Evolutionary conservation across 2,797 vertebrate genomes (phyloP).

Genomic region (Poeciliopsis presidionis): DNA sequence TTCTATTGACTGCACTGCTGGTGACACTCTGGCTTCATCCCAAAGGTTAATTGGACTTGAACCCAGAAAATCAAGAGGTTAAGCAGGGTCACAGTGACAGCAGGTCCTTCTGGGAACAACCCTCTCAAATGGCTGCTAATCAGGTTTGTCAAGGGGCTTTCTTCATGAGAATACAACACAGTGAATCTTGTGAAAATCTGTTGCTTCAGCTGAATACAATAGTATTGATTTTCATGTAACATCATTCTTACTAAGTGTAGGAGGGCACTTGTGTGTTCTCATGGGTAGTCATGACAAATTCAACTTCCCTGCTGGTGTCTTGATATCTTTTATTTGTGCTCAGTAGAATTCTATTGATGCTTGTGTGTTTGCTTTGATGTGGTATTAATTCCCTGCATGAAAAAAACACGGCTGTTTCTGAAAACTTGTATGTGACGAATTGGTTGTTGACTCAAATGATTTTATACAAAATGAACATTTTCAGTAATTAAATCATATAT

Average conservation of each 20-base stretch:
- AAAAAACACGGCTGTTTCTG: neutral
- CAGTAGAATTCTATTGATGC: neutral
- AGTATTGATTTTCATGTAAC: constrained; percentile 76
- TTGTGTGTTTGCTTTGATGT: neutral
- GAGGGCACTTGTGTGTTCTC: constrained; percentile 66
- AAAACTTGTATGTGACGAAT: neutral
- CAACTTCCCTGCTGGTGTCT: constrained; percentile 55
- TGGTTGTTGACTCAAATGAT: neutral
- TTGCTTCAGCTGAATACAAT: constrained; percentile 60
- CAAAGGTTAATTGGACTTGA: constrained; percentile 99
- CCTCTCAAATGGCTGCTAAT: constrained; percentile 86
- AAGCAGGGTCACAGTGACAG: constrained; percentile 86
- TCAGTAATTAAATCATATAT: neutral
- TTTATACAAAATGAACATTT: neutral
- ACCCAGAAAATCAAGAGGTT: constrained; percentile 98
- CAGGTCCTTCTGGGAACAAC: constrained; percentile 79
- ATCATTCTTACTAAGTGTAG: constrained; percentile 62
- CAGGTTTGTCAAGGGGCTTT: constrained; percentile 87
- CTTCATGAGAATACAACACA: constrained; percentile 78
- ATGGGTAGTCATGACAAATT: constrained; percentile 53
- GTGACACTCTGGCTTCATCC: constrained; percentile 87
- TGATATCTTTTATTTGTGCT: constrained; percentile 28
- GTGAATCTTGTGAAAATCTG: constrained; percentile 67
- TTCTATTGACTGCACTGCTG: constrained; percentile 89
- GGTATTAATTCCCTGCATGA: neutral